Percentiles rank a stretch among this genome's conserved stretches.
Evolutionary conservation across 2,888 invertebrate species (phyloP).

Genomic region (Thymelicus lineola): DNA sequence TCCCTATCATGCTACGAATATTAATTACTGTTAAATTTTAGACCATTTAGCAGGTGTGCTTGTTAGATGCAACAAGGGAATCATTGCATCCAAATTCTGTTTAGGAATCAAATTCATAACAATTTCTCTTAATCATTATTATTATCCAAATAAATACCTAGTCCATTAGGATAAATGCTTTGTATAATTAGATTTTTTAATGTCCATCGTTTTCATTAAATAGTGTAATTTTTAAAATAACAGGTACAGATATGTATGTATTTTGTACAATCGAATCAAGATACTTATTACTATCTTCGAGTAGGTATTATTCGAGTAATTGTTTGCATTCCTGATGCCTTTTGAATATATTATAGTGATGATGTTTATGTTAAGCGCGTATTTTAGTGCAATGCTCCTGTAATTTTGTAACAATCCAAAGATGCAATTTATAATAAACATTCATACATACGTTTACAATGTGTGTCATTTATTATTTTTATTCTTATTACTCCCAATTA

Average conservation of each 20-base stretch:
- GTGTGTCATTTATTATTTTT: constrained; percentile 3
- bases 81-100: background rate
- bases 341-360: constrained; percentile 2
- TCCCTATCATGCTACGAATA: constrained; percentile 11
- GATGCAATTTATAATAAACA: constrained; percentile 33
- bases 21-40: constrained; percentile 2
- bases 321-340: constrained; percentile 24
- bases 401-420: constrained; percentile 30
- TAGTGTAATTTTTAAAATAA: background rate
- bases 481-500: no score
- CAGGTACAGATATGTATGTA: background rate
- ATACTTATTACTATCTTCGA: no score
- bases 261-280: background rate
- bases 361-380: constrained; percentile 21
- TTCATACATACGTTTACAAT: constrained; percentile 6
- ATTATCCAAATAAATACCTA: background rate
- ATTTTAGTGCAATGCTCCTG: constrained; percentile 26
- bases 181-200: constrained; percentile 1
- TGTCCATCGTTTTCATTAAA: background rate
- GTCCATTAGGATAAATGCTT: constrained; percentile 6
- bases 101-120: background rate
- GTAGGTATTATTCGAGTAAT: background rate
- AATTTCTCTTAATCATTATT: background rate
- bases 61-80: background rate
- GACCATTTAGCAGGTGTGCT: background rate